These are phyloP conservation scores for Oreochromis mossambicus DNA, from an alignment of 2,797 vertebrate genomes.

Conservation along the genomic window DNA sequence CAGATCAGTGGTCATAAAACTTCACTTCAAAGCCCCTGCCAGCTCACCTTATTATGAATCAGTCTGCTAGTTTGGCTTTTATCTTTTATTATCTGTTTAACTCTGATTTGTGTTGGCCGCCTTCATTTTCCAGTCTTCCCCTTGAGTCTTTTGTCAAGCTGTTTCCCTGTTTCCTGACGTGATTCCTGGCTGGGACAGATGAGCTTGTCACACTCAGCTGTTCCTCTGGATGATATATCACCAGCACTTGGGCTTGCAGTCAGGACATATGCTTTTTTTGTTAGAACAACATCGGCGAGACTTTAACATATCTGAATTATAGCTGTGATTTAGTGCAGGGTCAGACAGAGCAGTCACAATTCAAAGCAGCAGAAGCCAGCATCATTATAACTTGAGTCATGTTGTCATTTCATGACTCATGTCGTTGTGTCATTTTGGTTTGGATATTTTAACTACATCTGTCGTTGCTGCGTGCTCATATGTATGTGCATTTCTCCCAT, in stretches of 20 bases:
- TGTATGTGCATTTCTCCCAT: background rate
- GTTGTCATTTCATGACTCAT: background rate
- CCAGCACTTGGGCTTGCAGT: conserved; percentile 21
- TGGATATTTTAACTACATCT: background rate
- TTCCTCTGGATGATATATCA: conserved; percentile 55
- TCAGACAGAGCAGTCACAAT: background rate
- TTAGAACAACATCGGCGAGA: conserved; percentile 47
- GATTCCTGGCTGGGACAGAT: conserved; percentile 40
- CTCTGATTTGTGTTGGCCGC: conserved; percentile 5
- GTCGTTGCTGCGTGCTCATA: rapidly evolving
- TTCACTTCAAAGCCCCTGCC: background rate
- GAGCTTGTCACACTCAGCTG: conserved; percentile 66
- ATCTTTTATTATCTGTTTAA: conserved; percentile 21
- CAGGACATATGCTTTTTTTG: conserved; percentile 51
- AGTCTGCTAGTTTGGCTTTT: background rate
- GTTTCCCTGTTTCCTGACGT: background rate
- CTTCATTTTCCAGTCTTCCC: background rate
- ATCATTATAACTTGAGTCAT: background rate
- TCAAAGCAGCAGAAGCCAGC: background rate
- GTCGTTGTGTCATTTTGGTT: background rate
- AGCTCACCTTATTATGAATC: conserved; percentile 1
- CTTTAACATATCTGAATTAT: conserved; percentile 51
- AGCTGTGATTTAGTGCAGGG: conserved; percentile 16
- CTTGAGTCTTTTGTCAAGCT: conserved; percentile 4
- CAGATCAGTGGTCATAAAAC: conserved; percentile 30